Conservation (phyloP, 2,113 vertebrate species). For the Plecturocebus donacophilus region DNA sequence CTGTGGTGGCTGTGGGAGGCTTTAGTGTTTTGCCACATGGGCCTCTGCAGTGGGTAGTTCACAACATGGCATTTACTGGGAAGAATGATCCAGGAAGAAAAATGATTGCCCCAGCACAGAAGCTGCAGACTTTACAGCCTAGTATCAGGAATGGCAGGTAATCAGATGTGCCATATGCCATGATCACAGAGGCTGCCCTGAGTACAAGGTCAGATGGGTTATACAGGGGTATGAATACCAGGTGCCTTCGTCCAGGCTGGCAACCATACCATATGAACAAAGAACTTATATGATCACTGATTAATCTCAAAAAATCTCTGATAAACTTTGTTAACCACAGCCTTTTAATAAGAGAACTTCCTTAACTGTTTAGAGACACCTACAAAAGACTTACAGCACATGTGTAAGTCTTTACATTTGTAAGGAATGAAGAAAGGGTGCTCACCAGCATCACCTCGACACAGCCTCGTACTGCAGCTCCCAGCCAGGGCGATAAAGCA, state of each 20-base stretch:
- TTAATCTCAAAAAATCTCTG: background rate
- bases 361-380: background rate
- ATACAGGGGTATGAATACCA: background rate
- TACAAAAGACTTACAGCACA: background rate
- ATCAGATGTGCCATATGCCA: too few relatives aligned
- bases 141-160: background rate
- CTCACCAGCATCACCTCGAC: too few relatives aligned
- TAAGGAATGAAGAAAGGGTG: background rate
- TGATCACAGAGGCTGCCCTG: too few relatives aligned
- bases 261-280: background rate
- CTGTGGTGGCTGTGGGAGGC: background rate
- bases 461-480: background rate
- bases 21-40: background rate
- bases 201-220: background rate
- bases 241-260: background rate
- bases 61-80: too few relatives aligned
- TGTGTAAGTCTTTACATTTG: too few relatives aligned
- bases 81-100: background rate
- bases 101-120: background rate
- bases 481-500: background rate
- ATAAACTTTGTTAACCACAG: background rate
- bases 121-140: background rate
- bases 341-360: background rate
- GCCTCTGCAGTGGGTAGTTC: background rate
- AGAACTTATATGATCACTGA: background rate